Evolutionary conservation across 2,888 invertebrate genomes (phyloP).

Genomic region (Lagria hirta): DNA sequence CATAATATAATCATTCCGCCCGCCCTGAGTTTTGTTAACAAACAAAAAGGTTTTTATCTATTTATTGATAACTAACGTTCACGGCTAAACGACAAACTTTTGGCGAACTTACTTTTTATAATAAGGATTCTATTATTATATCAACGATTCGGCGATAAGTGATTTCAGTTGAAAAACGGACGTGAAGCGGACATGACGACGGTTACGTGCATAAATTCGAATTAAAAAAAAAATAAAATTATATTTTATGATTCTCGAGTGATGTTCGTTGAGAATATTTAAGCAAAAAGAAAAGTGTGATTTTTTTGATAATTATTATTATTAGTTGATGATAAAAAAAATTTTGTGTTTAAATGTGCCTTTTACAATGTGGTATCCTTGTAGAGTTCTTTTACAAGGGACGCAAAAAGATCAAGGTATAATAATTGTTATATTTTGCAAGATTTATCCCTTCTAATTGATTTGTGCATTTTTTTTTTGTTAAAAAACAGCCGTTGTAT

Average conservation of each 20-base stretch:
- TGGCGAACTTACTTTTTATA: constrained; percentile 18
- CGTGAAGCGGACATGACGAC: constrained; percentile 24
- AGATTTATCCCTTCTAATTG: no score
- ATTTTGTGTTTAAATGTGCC: constrained; percentile 22
- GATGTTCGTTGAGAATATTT: constrained; percentile 19
- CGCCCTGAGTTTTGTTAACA: background rate
- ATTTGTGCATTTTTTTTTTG: no score
- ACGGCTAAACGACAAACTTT: constrained; percentile 12
- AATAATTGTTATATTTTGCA: no score
- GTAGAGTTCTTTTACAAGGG: constrained; percentile 46
- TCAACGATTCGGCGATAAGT: constrained; percentile 35
- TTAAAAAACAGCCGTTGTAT: no score
- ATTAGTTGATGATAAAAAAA: no score
- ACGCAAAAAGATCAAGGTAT: constrained; percentile 37
- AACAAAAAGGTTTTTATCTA: background rate
- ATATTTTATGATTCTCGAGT: constrained; percentile 22
- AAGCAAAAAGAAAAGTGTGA: constrained; percentile 1
- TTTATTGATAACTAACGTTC: constrained; percentile 20
- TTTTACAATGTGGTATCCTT: constrained; percentile 48
- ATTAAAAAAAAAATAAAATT: no score
- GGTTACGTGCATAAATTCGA: no score
- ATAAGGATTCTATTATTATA: constrained; percentile 30
- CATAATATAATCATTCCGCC: no score
- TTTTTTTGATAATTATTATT: no score
- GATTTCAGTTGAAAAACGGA: constrained; percentile 29